Conservation (phyloP, 1,140 invertebrate genomes). For the Eurosta solidaginis region DNA sequence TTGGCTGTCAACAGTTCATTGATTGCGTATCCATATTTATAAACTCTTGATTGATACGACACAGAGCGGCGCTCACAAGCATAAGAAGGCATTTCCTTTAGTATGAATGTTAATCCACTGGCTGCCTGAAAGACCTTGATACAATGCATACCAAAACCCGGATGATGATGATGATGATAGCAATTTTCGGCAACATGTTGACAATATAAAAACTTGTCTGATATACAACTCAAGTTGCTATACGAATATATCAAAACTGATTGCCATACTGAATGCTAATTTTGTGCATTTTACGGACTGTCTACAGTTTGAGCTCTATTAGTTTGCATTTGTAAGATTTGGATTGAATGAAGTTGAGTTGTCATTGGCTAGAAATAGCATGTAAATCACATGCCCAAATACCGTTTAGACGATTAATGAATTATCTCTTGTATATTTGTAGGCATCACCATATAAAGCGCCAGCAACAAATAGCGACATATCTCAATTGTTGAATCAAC, state of each 20-base stretch:
- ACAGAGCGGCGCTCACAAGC: background rate
- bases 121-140: slow-evolving; percentile 1
- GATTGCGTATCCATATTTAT: background rate
- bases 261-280: background rate
- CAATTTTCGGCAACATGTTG: slow-evolving; percentile 15
- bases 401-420: slow-evolving; percentile 17
- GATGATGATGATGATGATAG: background rate
- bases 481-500: background rate
- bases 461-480: no score
- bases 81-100: no score
- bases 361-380: slow-evolving; percentile 2
- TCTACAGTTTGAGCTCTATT: background rate
- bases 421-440: slow-evolving; percentile 23
- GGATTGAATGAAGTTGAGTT: background rate
- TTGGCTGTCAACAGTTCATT: background rate
- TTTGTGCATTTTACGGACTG: background rate
- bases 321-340: background rate
- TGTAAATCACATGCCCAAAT: slow-evolving; percentile 25
- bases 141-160: background rate
- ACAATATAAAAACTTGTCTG: background rate
- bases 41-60: background rate
- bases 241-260: background rate
- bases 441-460: background rate
- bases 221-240: background rate
- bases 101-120: no score